A percentile compares a stretch with the other conserved stretches of the same genome.
Conservation (phyloP, 2,113 vertebrate species). For the Haemorhous mexicanus region DNA sequence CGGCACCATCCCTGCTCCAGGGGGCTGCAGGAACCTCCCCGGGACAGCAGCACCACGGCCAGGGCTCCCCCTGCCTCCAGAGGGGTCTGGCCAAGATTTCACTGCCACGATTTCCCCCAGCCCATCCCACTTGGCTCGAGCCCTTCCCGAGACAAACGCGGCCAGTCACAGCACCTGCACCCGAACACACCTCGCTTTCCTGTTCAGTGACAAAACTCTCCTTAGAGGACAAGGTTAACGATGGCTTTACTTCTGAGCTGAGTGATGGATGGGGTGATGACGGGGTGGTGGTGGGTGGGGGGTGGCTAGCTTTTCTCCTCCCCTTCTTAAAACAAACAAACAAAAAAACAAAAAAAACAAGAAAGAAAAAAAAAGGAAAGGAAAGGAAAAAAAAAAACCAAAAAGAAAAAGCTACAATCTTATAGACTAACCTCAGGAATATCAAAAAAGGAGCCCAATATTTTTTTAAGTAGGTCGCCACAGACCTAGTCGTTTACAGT, state of each 20-base stretch:
- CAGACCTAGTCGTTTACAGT: conserved; percentile 76
- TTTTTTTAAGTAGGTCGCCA: conserved; percentile 48
- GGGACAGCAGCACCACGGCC: background rate
- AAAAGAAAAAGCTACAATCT: conserved; percentile 30
- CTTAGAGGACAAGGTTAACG: conserved; percentile 31
- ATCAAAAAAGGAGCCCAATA: conserved; percentile 65
- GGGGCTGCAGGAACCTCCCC: background rate
- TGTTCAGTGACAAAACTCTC: conserved; percentile 16
- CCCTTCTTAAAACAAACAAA: background rate
- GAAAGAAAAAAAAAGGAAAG: accelerated
- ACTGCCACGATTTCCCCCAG: background rate
- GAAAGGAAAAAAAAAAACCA: background rate
- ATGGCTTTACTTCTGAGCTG: conserved; percentile 56
- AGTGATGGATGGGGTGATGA: conserved; percentile 48
- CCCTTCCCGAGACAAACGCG: background rate
- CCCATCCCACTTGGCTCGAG: conserved; percentile 37
- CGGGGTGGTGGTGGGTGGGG: background rate
- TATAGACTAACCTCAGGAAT: conserved; percentile 60
- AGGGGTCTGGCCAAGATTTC: background rate
- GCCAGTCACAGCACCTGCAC: conserved; percentile 27
- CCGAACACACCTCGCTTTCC: conserved; percentile 37
- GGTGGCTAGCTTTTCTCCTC: conserved; percentile 39
- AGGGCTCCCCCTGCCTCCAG: background rate
- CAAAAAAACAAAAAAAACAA: background rate
- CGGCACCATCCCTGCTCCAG: background rate